Evolutionary conservation across 2,797 vertebrate genomes (phyloP).

Genomic region (Crenuchus spilurus): DNA sequence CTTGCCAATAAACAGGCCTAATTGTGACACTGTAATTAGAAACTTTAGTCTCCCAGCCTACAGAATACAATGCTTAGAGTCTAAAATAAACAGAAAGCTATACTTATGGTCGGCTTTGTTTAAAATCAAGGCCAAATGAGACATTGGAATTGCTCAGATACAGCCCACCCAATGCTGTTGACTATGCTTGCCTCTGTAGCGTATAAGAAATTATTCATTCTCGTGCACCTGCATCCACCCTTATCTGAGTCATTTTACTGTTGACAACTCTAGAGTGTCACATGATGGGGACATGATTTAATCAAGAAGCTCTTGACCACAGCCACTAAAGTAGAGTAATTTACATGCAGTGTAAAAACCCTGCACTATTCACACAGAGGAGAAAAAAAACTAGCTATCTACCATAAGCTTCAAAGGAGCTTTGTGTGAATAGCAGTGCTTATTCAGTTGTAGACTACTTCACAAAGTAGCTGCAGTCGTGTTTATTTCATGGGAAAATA

Average conservation of each 20-base stretch:
- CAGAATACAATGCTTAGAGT: not conserved
- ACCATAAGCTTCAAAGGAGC: conserved; percentile 16
- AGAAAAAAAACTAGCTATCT: not conserved
- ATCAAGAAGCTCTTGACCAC: conserved; percentile 55
- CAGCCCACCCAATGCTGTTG: not conserved
- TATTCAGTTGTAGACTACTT: conserved; percentile 22
- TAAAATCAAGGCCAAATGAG: not conserved
- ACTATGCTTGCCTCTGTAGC: not conserved
- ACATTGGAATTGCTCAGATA: not conserved
- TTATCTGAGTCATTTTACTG: conserved; percentile 39
- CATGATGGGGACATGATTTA: conserved; percentile 50
- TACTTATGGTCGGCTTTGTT: not conserved
- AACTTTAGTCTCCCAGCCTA: too few species aligned
- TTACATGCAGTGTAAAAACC: conserved; percentile 48
- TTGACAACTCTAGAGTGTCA: conserved; percentile 43
- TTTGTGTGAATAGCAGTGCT: conserved; percentile 16
- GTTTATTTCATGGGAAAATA: conserved; percentile 25
- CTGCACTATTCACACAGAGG: conserved; percentile 9
- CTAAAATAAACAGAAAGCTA: not conserved
- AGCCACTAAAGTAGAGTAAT: conserved; percentile 50
- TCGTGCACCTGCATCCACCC: conserved; percentile 29
- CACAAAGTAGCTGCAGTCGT: conserved; percentile 20
- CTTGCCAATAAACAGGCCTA: too few species aligned
- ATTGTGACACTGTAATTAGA: too few species aligned
- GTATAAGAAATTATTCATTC: conserved; percentile 16